Base-by-base conservation (phyloP, 1,140 invertebrate species). In the Conus betulinus region DNA sequence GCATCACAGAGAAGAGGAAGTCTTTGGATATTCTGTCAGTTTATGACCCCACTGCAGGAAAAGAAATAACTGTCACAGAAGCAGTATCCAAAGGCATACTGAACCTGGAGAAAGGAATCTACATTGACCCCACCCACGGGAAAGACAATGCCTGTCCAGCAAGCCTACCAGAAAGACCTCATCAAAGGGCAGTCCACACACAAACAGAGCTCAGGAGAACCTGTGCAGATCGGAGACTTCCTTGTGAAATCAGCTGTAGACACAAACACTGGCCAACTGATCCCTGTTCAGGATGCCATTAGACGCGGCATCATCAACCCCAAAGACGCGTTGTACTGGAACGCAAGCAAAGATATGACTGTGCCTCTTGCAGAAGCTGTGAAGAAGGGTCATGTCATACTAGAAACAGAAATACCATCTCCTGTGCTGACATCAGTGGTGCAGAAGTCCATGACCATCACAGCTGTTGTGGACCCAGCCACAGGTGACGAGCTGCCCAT, bases 291-390 rank as follows among this genome's bases (percentile, higher is more conserved):
- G 79, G 95, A 97, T 94, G 97, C 98, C 83, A 94, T 98, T 84
- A 96, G 97, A 71, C 97, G 97, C 91, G 97, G 97, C 90, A 95
- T 98, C 89, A 96, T 98, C 88, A 98, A 92, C 88, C 57, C 92
- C 8, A 89, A 87, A 89, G 88, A 88, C 5, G 71, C 53, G n/a
- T 55, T 71, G 17, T 92, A 91, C 17, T 95, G 97, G 17, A 98
- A 99, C 96, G 97, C 97, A 53, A 96, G 97, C 93, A 96, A 97
- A 91, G 97, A 98, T 87, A 97, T 98, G 91, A 95, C 96, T 4
- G 91, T 99, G 0, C 97, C 96, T 52, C 97, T 99, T 11, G 97
- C 97, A 71, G 97, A 99, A 95, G 98, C 98, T 5, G 96, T 99
- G 1, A 90, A 91, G 51, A 87, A 88, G 88, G 93, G 93, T 15